Percentiles rank a stretch among this genome's conserved stretches.
These are phyloP conservation scores for Thymelicus acteon DNA, from an alignment of 2,888 invertebrate species.

Conservation along the genomic window DNA sequence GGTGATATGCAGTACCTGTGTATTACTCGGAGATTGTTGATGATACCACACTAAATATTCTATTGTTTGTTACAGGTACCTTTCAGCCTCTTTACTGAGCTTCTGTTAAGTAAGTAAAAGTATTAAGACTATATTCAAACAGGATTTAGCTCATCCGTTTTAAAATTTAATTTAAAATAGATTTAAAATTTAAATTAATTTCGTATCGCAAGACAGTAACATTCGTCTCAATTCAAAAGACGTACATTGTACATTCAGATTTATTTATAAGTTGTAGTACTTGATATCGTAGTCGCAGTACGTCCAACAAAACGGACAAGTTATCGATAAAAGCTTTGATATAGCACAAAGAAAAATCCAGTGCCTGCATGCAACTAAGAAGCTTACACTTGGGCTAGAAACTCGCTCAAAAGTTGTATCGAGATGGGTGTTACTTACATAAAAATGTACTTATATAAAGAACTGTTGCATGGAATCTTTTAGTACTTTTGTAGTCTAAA, in stretches of 20 bases:
- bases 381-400: conserved; percentile 37
- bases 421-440: conserved; percentile 39
- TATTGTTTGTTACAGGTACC: conserved; percentile 64
- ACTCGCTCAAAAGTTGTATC: conserved; percentile 38
- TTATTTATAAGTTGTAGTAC: conserved; percentile 29
- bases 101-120: neutral
- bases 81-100: neutral
- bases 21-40: conserved; percentile 17
- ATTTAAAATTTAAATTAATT: conserved; percentile 7
- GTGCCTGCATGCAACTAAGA: conserved; percentile 38
- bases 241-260: conserved; percentile 26
- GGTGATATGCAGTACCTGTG: conserved; percentile 66
- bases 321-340: conserved; percentile 39
- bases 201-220: neutral
- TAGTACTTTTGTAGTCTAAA: conserved; percentile 35
- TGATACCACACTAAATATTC: conserved; percentile 27
- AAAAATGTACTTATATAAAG: conserved; percentile 38
- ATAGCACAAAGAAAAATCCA: conserved; percentile 36
- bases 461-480: conserved; percentile 33
- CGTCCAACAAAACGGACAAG: conserved; percentile 35
- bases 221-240: conserved; percentile 26
- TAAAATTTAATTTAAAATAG: neutral
- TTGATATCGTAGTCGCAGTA: conserved; percentile 27
- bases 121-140: neutral
- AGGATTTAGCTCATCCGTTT: neutral